Conservation (phyloP, 2,888 invertebrate genomes). For the Coecobrya sp. region DNA sequence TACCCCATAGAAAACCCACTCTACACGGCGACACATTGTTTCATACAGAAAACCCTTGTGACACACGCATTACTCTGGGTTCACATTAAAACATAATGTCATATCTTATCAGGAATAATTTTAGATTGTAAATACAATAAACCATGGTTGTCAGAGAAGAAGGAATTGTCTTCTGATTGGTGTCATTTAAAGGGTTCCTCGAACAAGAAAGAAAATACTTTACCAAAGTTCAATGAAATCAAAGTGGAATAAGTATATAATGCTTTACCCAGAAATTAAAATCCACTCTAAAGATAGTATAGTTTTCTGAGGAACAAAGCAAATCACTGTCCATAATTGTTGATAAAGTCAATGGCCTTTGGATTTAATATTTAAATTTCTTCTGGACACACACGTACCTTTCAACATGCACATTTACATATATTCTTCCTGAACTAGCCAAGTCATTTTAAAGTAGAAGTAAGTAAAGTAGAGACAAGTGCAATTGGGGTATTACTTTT, state of each 20-base stretch:
- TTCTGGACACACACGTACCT: not conserved
- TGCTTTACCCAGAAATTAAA: not conserved
- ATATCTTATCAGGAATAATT: not conserved
- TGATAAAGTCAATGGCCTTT: conserved; percentile 48
- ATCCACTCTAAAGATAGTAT: conserved; percentile 51
- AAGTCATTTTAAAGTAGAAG: not conserved
- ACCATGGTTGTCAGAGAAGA: not conserved
- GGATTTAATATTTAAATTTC: not conserved
- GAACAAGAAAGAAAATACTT: not conserved
- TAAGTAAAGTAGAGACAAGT: too few species aligned
- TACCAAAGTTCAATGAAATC: conserved; percentile 60
- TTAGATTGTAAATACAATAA: not conserved
- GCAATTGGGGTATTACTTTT: not conserved
- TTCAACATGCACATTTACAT: not conserved
- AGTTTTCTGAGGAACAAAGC: conserved; percentile 11
- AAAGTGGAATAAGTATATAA: conserved; percentile 32
- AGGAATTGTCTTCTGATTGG: conserved; percentile 23
- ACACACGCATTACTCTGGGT: not conserved
- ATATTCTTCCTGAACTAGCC: not conserved
- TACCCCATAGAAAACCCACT: not conserved
- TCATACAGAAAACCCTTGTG: not conserved
- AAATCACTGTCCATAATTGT: not conserved
- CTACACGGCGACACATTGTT: conserved; percentile 2
- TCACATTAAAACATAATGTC: not conserved
- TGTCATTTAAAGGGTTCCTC: conserved; percentile 51